Evolutionary conservation across 2,113 vertebrate species (phyloP).

Genomic region (Eurypyga helias): DNA sequence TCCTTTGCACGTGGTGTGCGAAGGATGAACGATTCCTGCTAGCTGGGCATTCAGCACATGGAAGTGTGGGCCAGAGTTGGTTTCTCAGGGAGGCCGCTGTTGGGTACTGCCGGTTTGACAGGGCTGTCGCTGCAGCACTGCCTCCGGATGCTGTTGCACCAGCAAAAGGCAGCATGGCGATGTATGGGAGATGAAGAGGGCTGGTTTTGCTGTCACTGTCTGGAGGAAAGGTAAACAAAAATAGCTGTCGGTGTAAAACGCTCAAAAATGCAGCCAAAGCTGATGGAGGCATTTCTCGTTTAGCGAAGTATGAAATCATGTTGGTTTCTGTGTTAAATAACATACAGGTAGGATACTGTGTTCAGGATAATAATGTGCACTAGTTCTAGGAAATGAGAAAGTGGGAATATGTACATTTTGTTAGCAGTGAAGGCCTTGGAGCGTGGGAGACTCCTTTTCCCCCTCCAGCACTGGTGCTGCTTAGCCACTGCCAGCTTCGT

Average conservation of each 20-base stretch:
- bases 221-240: neutral
- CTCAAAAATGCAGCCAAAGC: neutral
- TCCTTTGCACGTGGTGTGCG: neutral
- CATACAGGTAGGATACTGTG: neutral
- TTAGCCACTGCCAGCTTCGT: neutral
- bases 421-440: neutral
- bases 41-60: fast-evolving
- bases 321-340: neutral
- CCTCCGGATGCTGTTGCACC: neutral
- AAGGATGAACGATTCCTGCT: neutral
- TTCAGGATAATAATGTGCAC: neutral
- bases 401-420: neutral
- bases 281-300: neutral
- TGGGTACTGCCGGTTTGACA: fast-evolving
- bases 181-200: neutral
- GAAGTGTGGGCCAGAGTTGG: neutral
- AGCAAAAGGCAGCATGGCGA: neutral
- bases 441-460: neutral
- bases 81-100: neutral
- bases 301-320: neutral
- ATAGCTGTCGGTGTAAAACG: neutral
- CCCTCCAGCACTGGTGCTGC: fast-evolving
- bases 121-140: fast-evolving
- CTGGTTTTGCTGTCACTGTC: neutral
- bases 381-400: neutral